phyloP scores from a whole-genome alignment of 1,140 invertebrate species.

The Lasaia peninsularis region DNA sequence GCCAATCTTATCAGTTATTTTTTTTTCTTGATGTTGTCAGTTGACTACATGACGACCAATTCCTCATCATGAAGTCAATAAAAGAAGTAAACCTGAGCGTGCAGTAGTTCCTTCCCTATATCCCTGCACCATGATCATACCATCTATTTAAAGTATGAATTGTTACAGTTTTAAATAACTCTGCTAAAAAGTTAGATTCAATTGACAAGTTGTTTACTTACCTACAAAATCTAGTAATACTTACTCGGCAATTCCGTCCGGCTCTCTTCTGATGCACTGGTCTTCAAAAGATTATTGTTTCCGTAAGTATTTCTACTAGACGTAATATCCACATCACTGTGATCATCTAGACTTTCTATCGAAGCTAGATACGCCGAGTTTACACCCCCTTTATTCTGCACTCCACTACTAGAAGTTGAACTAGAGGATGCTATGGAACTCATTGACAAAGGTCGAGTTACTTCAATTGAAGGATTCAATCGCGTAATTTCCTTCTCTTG shows the following conservation, averaged over 20 bases:
- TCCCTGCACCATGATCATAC: too few relatives aligned
- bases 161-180: too few relatives aligned
- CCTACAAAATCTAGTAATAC: constrained; percentile 23
- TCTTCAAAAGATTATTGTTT: constrained; percentile 73
- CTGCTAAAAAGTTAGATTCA: too few relatives aligned
- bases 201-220: too few relatives aligned
- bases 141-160: too few relatives aligned
- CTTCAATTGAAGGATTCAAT: constrained; percentile 58
- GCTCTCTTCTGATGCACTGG: constrained; percentile 66
- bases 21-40: too few relatives aligned
- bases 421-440: constrained; percentile 90
- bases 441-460: constrained; percentile 84
- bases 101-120: too few relatives aligned
- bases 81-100: too few relatives aligned
- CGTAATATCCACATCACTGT: constrained; percentile 77
- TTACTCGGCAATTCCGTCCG: constrained; percentile 51
- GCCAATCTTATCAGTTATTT: too few relatives aligned
- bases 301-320: constrained; percentile 79
- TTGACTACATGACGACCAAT: too few relatives aligned
- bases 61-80: too few relatives aligned
- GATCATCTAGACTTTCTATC: constrained; percentile 86
- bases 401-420: constrained; percentile 82
- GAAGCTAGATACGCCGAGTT: constrained; percentile 86
- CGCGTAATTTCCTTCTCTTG: constrained; percentile 53
- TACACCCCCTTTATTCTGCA: constrained; percentile 77